Conservation (phyloP, 1,140 invertebrate genomes). For the Xylocopa sonorina region DNA sequence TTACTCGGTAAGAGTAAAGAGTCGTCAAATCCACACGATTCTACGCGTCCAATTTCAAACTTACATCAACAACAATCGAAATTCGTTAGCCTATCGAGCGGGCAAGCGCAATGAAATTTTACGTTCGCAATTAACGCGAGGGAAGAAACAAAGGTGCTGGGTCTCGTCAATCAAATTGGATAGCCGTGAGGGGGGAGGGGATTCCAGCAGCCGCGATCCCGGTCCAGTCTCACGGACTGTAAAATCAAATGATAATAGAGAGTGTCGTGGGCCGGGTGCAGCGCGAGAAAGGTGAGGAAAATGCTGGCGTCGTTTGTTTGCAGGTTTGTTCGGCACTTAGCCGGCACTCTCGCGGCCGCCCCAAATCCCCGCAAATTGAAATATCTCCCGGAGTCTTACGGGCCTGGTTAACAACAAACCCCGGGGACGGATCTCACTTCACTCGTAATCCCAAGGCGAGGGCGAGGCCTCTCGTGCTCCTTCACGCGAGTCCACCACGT, state of each 20-base stretch:
- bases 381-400: conserved; percentile 72
- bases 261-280: conserved; percentile 15
- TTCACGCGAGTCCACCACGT: conserved; percentile 61
- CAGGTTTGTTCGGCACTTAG: conserved; percentile 73
- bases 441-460: conserved; percentile 66
- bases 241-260: conserved; percentile 62
- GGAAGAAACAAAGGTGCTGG: neutral
- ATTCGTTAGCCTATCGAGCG: too few species aligned
- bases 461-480: conserved; percentile 60
- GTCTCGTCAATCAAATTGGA: conserved; percentile 1
- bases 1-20: too few species aligned
- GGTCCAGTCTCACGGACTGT: conserved; percentile 37
- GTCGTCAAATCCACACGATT: too few species aligned
- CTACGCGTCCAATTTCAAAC: too few species aligned
- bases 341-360: conserved; percentile 54
- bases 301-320: conserved; percentile 65
- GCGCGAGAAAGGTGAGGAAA: conserved; percentile 49
- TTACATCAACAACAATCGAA: too few species aligned
- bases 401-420: conserved; percentile 75
- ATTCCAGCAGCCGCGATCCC: conserved; percentile 4
- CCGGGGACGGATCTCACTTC: conserved; percentile 70
- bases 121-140: neutral
- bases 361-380: conserved; percentile 75
- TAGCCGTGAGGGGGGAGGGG: too few species aligned
- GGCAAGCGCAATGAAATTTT: too few species aligned